phyloP scores from a whole-genome alignment of 2,113 vertebrate genomes.

The Phylloscopus trochilus region DNA sequence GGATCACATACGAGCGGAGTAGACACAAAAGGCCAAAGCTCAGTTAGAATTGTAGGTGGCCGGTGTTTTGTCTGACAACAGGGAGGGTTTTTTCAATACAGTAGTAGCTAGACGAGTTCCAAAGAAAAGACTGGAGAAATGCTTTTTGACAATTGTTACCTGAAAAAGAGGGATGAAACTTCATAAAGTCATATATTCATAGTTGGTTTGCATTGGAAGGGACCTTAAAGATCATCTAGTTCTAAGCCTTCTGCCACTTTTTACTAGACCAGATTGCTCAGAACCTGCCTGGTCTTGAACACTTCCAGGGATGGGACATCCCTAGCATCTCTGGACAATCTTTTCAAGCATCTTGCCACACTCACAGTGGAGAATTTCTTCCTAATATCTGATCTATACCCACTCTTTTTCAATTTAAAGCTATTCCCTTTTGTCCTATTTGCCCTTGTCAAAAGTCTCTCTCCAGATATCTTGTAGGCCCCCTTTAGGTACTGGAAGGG shows the following conservation, averaged over 20 bases:
- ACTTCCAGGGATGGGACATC: neutral
- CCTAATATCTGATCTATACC: neutral
- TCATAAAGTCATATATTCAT: neutral
- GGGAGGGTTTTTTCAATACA: neutral
- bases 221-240: neutral
- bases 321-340: neutral
- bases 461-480: neutral
- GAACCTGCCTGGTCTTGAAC: neutral
- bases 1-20: neutral
- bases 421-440: neutral
- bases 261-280: neutral
- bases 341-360: neutral
- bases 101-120: neutral
- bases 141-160: neutral
- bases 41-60: neutral
- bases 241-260: neutral
- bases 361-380: neutral
- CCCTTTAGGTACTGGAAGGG: neutral
- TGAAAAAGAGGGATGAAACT: neutral
- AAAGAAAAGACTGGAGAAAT: neutral
- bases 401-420: neutral
- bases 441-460: neutral
- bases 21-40: neutral
- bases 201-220: neutral
- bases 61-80: neutral